A percentile compares a stretch with the other conserved stretches of the same genome.
Conservation (phyloP, 2,113 vertebrate genomes). For the Pterocles orientalis region DNA sequence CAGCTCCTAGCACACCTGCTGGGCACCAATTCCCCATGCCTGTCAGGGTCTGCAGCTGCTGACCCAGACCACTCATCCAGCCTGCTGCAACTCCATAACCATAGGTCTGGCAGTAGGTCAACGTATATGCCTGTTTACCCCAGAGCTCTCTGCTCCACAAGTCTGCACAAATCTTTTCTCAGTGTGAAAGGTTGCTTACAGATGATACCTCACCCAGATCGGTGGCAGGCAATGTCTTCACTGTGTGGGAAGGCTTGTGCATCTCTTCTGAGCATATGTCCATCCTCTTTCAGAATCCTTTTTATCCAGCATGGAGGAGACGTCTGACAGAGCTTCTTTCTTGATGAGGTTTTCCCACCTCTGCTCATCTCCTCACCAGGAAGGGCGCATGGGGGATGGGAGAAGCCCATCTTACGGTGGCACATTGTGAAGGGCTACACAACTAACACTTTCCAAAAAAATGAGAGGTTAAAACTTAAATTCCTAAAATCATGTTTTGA, state of each 20-base stretch:
- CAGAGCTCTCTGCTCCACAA: fast-evolving
- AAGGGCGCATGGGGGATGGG: fast-evolving
- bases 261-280: not conserved
- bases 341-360: fast-evolving
- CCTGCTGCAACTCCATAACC: not conserved
- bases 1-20: not conserved
- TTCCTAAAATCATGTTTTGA: not conserved
- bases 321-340: not conserved
- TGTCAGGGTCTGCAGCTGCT: not conserved
- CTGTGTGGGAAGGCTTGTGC: fast-evolving
- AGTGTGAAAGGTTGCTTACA: not conserved
- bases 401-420: not conserved
- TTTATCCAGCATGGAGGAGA: not conserved
- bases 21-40: fast-evolving
- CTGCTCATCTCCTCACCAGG: not conserved
- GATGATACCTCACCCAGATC: fast-evolving
- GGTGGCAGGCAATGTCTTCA: fast-evolving
- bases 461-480: not conserved
- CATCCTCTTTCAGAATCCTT: not conserved
- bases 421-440: not conserved
- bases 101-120: not conserved
- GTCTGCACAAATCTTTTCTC: not conserved
- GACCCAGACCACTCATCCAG: no score
- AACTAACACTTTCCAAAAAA: not conserved
- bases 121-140: not conserved